Conservation (phyloP, 2,113 vertebrate genomes). For the Sinocyclocheilus maitianheensis region DNA sequence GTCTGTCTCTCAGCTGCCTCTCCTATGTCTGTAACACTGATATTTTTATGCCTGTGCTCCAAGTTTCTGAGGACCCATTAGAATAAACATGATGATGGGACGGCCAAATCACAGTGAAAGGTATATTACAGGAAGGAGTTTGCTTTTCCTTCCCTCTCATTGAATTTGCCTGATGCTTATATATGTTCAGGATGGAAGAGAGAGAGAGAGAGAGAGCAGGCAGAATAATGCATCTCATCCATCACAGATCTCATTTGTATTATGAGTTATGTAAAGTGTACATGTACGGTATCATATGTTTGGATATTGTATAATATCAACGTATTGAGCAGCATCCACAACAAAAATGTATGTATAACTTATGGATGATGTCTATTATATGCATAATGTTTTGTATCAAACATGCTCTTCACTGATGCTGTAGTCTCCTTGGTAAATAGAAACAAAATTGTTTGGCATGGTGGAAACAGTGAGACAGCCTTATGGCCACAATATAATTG, state of each 20-base stretch:
- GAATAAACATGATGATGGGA: slow-evolving; percentile 4
- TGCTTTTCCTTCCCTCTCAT: slow-evolving; percentile 22
- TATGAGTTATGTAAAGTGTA: neutral
- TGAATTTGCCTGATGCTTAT: slow-evolving; percentile 25
- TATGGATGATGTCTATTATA: too few relatives aligned
- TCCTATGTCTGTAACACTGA: neutral
- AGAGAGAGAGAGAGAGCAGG: too few relatives aligned
- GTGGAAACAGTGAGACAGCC: neutral
- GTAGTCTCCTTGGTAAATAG: neutral
- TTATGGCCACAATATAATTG: neutral
- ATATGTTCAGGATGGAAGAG: neutral
- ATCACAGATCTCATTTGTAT: slow-evolving; percentile 26
- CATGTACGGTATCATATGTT: neutral
- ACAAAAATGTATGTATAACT: neutral
- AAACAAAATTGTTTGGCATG: neutral
- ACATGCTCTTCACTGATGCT: neutral
- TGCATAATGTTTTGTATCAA: neutral
- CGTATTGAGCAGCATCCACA: neutral
- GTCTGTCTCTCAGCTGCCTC: slow-evolving; percentile 13
- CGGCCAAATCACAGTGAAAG: slow-evolving; percentile 28
- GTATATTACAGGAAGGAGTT: slow-evolving; percentile 29
- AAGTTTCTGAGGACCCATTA: slow-evolving; percentile 28
- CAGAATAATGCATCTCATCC: slow-evolving; percentile 39
- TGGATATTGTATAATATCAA: neutral
- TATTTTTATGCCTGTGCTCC: neutral